phyloP scores from a whole-genome alignment of 2,888 invertebrate genomes.

The Crocallis elinguaria region DNA sequence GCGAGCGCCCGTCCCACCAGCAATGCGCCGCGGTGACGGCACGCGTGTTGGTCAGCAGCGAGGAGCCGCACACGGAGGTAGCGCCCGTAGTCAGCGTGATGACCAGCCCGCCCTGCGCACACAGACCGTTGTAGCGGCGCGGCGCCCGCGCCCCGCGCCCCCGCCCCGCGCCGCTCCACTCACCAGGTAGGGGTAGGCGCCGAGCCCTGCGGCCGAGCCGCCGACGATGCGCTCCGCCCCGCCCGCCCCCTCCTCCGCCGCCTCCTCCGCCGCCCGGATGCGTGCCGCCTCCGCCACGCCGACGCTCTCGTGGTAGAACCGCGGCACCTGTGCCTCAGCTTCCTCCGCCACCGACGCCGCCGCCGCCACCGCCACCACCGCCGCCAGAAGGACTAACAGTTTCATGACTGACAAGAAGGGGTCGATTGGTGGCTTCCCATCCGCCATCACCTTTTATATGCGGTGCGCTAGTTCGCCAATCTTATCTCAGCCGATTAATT shows the following conservation, averaged over 20 bases:
- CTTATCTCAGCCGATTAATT: too few species aligned
- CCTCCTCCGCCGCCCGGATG: slow-evolving; percentile 37
- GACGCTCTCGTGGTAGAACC: slow-evolving; percentile 41
- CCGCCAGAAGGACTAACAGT: not conserved
- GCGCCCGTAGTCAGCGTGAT: slow-evolving; percentile 45
- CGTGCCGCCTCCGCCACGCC: slow-evolving; percentile 42
- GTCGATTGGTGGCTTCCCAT: not conserved
- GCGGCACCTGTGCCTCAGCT: slow-evolving; percentile 3
- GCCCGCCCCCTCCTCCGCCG: slow-evolving; percentile 26
- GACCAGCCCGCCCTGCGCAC: slow-evolving; percentile 44
- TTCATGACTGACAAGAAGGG: not conserved
- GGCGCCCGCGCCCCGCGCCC: not conserved
- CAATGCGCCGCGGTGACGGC: slow-evolving; percentile 54
- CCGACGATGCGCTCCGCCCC: slow-evolving; percentile 37
- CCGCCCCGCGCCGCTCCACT: not conserved
- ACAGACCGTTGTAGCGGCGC: not conserved
- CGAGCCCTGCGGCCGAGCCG: slow-evolving; percentile 28
- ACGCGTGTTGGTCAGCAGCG: slow-evolving; percentile 45
- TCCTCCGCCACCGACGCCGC: not conserved
- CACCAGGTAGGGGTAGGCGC: slow-evolving; percentile 38
- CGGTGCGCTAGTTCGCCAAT: not conserved
- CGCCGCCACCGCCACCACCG: not conserved
- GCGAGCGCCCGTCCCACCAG: slow-evolving; percentile 49
- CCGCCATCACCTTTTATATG: not conserved
- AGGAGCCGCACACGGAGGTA: slow-evolving; percentile 49